Evolutionary conservation across 53 echinoderm and acorn worm species (phyloP), one percentile per base, ranked within the genome.

Genomic region (Temnopleurus reevesii): DNA sequence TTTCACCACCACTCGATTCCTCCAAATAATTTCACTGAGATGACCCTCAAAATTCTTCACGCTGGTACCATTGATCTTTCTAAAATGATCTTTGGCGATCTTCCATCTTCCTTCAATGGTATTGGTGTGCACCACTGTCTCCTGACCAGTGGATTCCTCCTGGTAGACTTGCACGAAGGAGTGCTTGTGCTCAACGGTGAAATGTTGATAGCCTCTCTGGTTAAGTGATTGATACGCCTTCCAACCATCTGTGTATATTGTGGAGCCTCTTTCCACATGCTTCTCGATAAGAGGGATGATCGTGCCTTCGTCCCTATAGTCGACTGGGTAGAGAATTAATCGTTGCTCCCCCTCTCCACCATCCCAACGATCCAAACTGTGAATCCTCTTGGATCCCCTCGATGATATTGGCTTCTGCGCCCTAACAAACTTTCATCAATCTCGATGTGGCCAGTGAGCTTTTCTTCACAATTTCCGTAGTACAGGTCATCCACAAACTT

Each of bases 171-270:
- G 77, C 21, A 77, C 44, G 25, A 41, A 77, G 35, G 77, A 5
- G 19, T 41, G 18, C 18, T 44, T 45, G 45, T 77, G 77, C 24
- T 77, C 46, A 18, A 77, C 3, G 21, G 77, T 15, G 23, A 77
- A 77, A 41, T 77, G 4, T 2, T n/a, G 5, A 19, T 77, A 77
- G 2, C 77, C 46, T 4, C 45, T 34, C 24, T 77, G 45, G 23
- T 77, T 77, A 18, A 77, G 35, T 4, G 45, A 31, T 3, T 3
- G n/a, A 41, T 77, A 77, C 4, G 77, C 77, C 9, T 5, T 8
- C 77, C 77, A 77, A 2, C 77, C 77, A 38, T 77, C 77, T 10
- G 77, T n/a, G 77, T 77, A 77, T 3, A 77, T 45, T 3, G 77
- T 65, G 17, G 44, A 8, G 41, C 19, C 77, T 12, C 23, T 77